Percentiles rank a stretch among this genome's conserved stretches.
These are phyloP conservation scores for Chaetops frenatus DNA, from an alignment of 2,113 vertebrate species.

Conservation along the genomic window DNA sequence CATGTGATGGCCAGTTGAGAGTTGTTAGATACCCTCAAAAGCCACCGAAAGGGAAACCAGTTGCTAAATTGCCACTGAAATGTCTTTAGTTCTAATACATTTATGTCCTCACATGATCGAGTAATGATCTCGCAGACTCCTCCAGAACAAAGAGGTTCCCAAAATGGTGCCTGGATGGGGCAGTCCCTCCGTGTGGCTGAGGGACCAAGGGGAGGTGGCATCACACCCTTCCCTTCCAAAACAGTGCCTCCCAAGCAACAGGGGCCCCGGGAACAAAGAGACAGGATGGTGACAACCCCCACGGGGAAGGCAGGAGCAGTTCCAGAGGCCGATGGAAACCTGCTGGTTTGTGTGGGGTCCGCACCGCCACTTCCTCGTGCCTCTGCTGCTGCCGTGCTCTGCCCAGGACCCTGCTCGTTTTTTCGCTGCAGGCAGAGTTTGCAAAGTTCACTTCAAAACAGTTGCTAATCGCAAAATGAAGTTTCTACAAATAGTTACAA, in stretches of 20 bases:
- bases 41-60: background rate
- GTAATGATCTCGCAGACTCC: background rate
- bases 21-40: background rate
- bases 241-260: background rate
- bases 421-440: background rate
- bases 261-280: background rate
- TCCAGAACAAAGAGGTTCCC: background rate
- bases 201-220: background rate
- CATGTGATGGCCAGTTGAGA: background rate
- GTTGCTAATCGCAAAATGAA: background rate
- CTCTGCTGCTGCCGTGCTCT: background rate
- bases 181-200: background rate
- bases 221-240: background rate
- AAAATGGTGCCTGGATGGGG: fast-evolving
- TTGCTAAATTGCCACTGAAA: background rate
- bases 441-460: background rate
- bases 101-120: background rate
- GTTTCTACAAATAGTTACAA: background rate
- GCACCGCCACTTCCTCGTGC: fast-evolving
- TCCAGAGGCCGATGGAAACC: background rate
- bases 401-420: background rate
- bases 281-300: background rate
- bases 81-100: background rate
- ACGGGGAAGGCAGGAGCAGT: background rate
- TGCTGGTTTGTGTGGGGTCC: background rate